These are phyloP conservation scores for Furcula furcula DNA, from an alignment of 2,888 invertebrate genomes.

Conservation along the genomic window DNA sequence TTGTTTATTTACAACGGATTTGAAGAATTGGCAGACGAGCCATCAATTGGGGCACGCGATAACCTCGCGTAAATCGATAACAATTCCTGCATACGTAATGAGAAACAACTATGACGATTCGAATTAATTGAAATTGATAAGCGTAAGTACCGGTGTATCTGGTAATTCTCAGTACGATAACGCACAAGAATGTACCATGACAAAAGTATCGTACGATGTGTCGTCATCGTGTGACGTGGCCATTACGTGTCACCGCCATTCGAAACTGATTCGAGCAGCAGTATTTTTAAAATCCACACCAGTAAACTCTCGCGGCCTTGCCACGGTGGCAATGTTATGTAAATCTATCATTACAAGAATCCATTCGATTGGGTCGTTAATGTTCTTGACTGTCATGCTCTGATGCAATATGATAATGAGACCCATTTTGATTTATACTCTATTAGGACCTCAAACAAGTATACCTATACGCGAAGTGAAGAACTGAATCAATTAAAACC, in stretches of 20 bases:
- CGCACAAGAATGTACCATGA: conserved; percentile 30
- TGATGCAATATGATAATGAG: conserved; percentile 16
- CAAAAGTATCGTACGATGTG: conserved; percentile 64
- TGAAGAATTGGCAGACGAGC: not conserved
- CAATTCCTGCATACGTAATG: conserved; percentile 18
- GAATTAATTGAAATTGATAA: conserved; percentile 25
- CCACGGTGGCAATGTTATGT: conserved; percentile 13
- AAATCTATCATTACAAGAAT: conserved; percentile 20
- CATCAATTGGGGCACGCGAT: not conserved
- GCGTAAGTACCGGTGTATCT: conserved; percentile 29
- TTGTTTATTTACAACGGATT: not conserved
- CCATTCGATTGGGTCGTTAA: conserved; percentile 5
- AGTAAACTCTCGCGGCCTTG: conserved; percentile 26
- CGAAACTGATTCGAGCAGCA: conserved; percentile 14
- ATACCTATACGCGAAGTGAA: too few relatives aligned
- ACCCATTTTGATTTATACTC: conserved; percentile 7
- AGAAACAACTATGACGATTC: conserved; percentile 19
- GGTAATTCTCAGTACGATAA: conserved; percentile 31
- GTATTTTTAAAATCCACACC: conserved; percentile 36
- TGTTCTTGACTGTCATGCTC: conserved; percentile 13
- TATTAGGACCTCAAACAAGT: too few relatives aligned
- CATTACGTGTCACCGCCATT: conserved; percentile 37
- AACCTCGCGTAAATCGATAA: not conserved
- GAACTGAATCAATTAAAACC: too few relatives aligned
- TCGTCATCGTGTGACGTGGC: conserved; percentile 62